Base-by-base conservation (phyloP, 2,797 vertebrate species). In the Podarcis siculus region DNA sequence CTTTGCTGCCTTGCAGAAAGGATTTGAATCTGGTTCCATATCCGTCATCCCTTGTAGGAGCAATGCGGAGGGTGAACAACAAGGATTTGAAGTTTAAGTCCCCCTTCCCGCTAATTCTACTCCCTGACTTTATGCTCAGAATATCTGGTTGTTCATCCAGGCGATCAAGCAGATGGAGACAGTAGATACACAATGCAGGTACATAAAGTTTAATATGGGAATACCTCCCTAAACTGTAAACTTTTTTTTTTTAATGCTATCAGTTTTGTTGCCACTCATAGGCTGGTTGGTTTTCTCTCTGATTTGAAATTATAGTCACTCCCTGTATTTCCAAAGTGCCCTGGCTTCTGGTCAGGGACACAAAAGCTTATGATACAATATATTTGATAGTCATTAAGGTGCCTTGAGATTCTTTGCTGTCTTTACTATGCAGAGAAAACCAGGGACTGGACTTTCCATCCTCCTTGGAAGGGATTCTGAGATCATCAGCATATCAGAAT, bases 401-500 rank as follows among this genome's bases (percentile, higher is more conserved):
- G 13, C 21, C 10, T 17, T 7, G 3, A 12, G 25, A 9, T 1
- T 64, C 64, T 32, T 66, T 32, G 17, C 66, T 77, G 37, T 27
- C 15, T 64, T 76, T 64, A 35, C 39, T 21, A 23, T 37, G 9
- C 3, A 71, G 1, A 21, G 58, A 19, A 12, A 55, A 78, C 8
- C 9, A 2, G 8, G 27, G 23, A 25, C 5, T 8, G 7, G 45
- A 12, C 9, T 66, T 71, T 25, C 0, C 79, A 69, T n/a, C 3
- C 30, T 1, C 1, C 8, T 39, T 35, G 79, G 19, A 66, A 27
- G 25, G 12, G 32, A 0, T 17, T 39, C 3, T 0, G 0, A n/a
- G 23, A 72, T 35, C 0, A 12, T 30, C 7, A 21, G 23, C 25
- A 71, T 75, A 45, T 32, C 61, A 32, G 67, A 76, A 64, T 35